Evolutionary conservation across 2,113 vertebrate genomes (phyloP).

Genomic region (Elaphurus davidianus): DNA sequence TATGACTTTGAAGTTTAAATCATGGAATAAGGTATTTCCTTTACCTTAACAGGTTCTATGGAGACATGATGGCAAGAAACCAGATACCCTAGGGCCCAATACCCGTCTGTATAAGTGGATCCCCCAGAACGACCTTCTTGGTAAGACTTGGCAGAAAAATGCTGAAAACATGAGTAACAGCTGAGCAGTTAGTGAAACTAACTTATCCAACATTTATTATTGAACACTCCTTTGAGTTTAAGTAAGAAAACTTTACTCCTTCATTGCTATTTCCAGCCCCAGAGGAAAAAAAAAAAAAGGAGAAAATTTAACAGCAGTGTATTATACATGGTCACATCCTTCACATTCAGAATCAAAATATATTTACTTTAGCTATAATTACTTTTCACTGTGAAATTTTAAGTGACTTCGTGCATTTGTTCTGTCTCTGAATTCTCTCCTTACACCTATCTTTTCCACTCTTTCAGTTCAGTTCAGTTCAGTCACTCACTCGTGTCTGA

Average conservation of each 20-base stretch:
- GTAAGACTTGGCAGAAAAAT: constrained; percentile 72
- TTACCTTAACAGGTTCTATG: constrained; percentile 84
- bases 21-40: background rate
- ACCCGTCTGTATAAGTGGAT: constrained; percentile 87
- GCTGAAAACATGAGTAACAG: background rate
- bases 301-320: background rate
- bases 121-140: constrained; percentile 90
- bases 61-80: constrained; percentile 83
- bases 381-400: background rate
- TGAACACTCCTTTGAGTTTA: background rate
- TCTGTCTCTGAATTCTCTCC: background rate
- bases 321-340: background rate
- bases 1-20: background rate
- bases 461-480: background rate
- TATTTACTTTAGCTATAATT: background rate
- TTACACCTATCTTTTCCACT: background rate
- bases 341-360: background rate
- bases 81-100: constrained; percentile 83
- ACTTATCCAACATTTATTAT: background rate
- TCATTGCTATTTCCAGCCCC: background rate
- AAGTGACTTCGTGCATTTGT: background rate
- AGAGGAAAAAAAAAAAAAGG: background rate
- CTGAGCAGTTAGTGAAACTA: too few species aligned
- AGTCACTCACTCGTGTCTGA: rapidly evolving
- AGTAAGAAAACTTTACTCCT: background rate